Base-by-base conservation (phyloP, 1,140 invertebrate species). In the Globodera rostochiensis region DNA sequence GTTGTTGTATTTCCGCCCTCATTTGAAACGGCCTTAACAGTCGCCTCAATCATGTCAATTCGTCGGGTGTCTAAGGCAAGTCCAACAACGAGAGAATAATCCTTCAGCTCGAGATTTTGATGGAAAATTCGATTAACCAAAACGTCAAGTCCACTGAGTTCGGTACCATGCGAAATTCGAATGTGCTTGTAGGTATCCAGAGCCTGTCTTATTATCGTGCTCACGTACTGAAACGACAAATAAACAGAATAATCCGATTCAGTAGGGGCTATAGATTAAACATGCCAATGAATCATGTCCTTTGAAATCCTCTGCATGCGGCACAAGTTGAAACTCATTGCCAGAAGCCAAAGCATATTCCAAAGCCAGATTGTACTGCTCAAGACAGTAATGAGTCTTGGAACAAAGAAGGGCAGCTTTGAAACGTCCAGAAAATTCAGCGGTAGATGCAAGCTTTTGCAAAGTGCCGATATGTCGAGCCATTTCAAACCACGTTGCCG, bases 101-200 rank as follows among this genome's bases (percentile, higher is more conserved):
- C 87, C 19, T 77, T 64, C 36, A 83, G 83, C 45, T 86, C 80
- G 53, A 88, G 36, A 45, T 83, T 88, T 49, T 96, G 92, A 86
- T 96, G 94, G 90, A 99, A 98, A 95, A 99, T 98, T 73, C 95
- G 92, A 90, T 98, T 95, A 0, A 99, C 96, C 85, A 99, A 96
- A 3, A 93, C 94, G 90, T 97, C 95, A 76, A 99, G 91, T 94
- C 92, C 91, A 98, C 96, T 84, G 97, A 94, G 1, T 92, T 67
- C 6, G 70, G 25, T 57, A 75, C 74, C 45, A 81, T 49, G 49
- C 78, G 84, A 60, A 75, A 83, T 53, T 73, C 25, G 25, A 19
- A 64, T 19, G 19, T n/a, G 67, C 74, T 89, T 89, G 85, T 92
- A 92, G 21, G 88, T 88, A 71, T 91, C 88, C 6, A 87, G 80